phyloP scores from a whole-genome alignment of 2,797 vertebrate species.

The Ataeniobius toweri region DNA sequence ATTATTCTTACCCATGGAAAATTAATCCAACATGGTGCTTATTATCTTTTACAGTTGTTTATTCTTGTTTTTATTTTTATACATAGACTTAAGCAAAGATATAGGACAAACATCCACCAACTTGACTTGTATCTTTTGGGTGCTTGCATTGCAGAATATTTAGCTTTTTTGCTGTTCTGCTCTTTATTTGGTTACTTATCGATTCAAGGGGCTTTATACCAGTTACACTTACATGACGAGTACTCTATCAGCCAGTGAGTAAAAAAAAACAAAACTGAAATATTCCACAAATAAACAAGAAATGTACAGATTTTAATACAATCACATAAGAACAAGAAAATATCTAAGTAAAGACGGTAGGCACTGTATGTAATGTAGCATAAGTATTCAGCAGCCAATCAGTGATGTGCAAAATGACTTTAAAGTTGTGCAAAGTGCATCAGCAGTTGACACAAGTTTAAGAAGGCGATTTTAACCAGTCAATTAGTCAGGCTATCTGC shows the following conservation, averaged over 20 bases:
- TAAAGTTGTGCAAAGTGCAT: not conserved
- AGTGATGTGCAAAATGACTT: not conserved
- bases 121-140: not conserved
- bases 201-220: not conserved
- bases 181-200: not conserved
- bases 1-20: not conserved
- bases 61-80: not conserved
- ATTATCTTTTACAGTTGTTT: not conserved
- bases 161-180: not conserved
- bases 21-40: no score
- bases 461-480: not conserved
- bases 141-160: not conserved
- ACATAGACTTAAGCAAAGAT: not conserved
- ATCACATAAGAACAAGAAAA: not conserved
- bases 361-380: not conserved
- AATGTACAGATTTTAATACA: not conserved
- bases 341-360: not conserved
- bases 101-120: not conserved
- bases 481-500: not conserved
- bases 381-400: not conserved
- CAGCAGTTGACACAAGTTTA: not conserved
- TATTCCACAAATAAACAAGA: not conserved
- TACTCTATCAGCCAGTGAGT: not conserved
- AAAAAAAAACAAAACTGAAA: not conserved
- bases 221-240: not conserved